Conservation (phyloP, 2,797 vertebrate genomes). For the Xenopus petersii region DNA sequence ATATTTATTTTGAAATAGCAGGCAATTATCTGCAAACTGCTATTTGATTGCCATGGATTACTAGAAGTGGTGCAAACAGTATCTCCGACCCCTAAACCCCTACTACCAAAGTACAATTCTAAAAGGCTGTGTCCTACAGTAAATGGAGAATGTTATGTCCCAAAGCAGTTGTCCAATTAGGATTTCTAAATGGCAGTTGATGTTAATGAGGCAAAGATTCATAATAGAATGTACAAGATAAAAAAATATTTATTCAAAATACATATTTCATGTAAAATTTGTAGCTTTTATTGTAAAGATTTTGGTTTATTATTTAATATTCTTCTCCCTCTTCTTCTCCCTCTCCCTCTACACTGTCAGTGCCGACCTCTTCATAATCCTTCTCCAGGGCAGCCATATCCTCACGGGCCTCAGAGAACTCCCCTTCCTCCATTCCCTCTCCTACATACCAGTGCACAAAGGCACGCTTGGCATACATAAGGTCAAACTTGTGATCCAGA, state of each 20-base stretch:
- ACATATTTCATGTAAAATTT: background rate
- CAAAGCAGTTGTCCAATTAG: no score
- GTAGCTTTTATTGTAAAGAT: no score
- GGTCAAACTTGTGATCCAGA: slow-evolving; percentile 70
- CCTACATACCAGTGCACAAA: slow-evolving; percentile 87
- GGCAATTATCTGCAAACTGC: no score
- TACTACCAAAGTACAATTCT: no score
- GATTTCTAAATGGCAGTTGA: slow-evolving; percentile 41
- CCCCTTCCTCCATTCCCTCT: slow-evolving; percentile 87
- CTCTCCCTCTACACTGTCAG: slow-evolving; percentile 65
- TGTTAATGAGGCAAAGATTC: background rate
- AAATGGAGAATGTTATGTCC: no score
- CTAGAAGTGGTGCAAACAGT: no score
- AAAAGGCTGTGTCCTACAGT: no score
- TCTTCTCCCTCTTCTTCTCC: slow-evolving; percentile 60
- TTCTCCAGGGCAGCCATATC: slow-evolving; percentile 71
- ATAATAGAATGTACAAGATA: background rate
- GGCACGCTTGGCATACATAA: slow-evolving; percentile 68
- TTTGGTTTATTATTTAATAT: slow-evolving; percentile 22
- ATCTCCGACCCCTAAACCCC: no score
- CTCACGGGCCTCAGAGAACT: slow-evolving; percentile 82
- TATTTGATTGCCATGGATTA: no score
- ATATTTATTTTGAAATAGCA: no score
- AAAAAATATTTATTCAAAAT: slow-evolving; percentile 6
- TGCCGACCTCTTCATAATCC: slow-evolving; percentile 70